A percentile compares a stretch with the other conserved stretches of the same genome.
Evolutionary conservation across 2,888 invertebrate species (phyloP).

Genomic region (Drosophila barbarae): DNA sequence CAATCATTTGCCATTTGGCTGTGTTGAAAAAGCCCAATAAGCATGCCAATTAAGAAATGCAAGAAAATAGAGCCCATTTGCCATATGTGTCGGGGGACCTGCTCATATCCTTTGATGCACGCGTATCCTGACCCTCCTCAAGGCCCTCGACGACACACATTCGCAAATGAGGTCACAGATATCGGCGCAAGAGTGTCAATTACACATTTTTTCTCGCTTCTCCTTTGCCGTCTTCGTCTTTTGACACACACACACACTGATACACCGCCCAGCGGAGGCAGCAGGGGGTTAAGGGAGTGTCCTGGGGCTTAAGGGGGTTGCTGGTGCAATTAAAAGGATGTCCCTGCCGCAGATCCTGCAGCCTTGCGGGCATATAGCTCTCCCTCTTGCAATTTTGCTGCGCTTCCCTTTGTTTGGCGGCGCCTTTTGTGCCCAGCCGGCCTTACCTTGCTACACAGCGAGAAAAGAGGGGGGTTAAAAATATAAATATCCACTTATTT

Average conservation of each 20-base stretch:
- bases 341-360: slow-evolving; percentile 3
- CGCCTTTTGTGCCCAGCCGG: slow-evolving; percentile 29
- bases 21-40: background rate
- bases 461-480: background rate
- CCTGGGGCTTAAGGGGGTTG: background rate
- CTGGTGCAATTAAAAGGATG: slow-evolving; percentile 45
- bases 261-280: background rate
- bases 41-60: background rate
- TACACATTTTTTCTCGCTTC: slow-evolving; percentile 54
- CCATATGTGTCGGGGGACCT: background rate
- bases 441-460: slow-evolving; percentile 1
- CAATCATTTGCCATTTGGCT: background rate
- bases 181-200: slow-evolving; percentile 72
- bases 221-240: slow-evolving; percentile 27
- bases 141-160: slow-evolving; percentile 65
- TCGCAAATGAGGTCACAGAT: slow-evolving; percentile 71
- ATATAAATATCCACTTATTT: no score
- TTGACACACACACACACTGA: slow-evolving; percentile 13
- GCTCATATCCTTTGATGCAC: slow-evolving; percentile 36
- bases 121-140: slow-evolving; percentile 68
- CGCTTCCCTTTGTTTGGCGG: slow-evolving; percentile 51
- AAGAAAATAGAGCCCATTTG: background rate
- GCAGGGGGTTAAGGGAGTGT: background rate
- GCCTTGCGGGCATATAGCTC: slow-evolving; percentile 3
- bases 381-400: slow-evolving; percentile 3